Percentiles rank a stretch among this genome's conserved stretches.
These are phyloP conservation scores for Leucozona laternaria DNA, from an alignment of 2,888 invertebrate species.

Conservation along the genomic window DNA sequence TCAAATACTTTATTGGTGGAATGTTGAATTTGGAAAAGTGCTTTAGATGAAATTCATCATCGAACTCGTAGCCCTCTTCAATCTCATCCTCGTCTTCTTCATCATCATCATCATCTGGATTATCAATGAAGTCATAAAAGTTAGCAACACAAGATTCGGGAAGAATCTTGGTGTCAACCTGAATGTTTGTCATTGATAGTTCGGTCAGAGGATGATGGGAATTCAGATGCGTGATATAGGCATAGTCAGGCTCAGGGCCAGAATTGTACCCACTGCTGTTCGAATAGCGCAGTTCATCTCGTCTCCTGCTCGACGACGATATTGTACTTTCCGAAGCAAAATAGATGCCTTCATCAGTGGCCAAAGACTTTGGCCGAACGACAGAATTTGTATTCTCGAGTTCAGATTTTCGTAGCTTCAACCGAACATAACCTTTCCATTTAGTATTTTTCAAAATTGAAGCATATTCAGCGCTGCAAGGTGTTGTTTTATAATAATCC, in stretches of 20 bases:
- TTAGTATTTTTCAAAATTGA: conserved; percentile 79
- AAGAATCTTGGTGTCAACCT: conserved; percentile 78
- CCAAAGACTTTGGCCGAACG: background rate
- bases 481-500: conserved; percentile 80
- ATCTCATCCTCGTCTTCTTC: conserved; percentile 77
- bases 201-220: conserved; percentile 85
- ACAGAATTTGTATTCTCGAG: conserved; percentile 10
- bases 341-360: conserved; percentile 55
- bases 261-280: conserved; percentile 54
- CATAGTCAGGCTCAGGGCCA: conserved; percentile 84
- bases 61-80: conserved; percentile 74
- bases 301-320: conserved; percentile 48
- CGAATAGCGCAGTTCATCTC: conserved; percentile 40
- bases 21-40: conserved; percentile 43
- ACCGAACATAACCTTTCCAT: conserved; percentile 82
- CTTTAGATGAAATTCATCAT: conserved; percentile 61
- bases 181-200: conserved; percentile 77
- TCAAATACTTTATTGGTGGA: conserved; percentile 84
- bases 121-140: conserved; percentile 79
- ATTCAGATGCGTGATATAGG: conserved; percentile 86
- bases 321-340: conserved; percentile 54
- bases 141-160: conserved; percentile 81
- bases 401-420: conserved; percentile 79
- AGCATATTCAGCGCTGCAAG: conserved; percentile 78
- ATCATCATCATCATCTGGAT: conserved; percentile 77